Conservation (phyloP, 2,113 vertebrate genomes). For the Dasyprocta punctata region DNA sequence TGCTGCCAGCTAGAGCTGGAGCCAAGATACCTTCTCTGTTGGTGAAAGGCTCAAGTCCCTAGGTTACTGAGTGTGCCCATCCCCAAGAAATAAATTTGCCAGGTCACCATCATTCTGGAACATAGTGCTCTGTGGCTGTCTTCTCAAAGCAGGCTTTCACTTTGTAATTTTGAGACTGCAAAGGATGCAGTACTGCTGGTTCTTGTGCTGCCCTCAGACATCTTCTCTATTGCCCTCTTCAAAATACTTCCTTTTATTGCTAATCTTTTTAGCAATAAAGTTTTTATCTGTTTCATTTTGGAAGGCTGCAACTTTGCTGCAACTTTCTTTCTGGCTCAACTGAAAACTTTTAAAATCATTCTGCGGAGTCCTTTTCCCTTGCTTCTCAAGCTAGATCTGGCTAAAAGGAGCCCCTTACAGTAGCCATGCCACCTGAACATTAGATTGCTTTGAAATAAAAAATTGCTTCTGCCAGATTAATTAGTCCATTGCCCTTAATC, state of each 20-base stretch:
- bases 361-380: neutral
- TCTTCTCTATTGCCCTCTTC: neutral
- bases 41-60: neutral
- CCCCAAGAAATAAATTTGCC: neutral
- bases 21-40: neutral
- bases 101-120: no score
- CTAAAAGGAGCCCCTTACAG: neutral
- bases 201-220: neutral
- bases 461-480: neutral
- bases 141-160: no score
- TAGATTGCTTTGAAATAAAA: neutral
- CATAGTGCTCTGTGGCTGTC: no score
- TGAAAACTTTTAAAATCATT: neutral
- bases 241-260: neutral
- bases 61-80: neutral
- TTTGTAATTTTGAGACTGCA: no score
- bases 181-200: no score
- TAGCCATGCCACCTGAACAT: neutral
- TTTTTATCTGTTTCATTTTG: neutral
- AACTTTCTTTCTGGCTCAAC: neutral
- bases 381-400: neutral
- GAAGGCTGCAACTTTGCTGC: neutral
- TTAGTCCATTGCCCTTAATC: neutral
- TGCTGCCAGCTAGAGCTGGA: neutral
- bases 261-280: neutral